Evolutionary conservation across 1,140 invertebrate genomes (phyloP).

Genomic region (Macrobrachium rosenbergii): DNA sequence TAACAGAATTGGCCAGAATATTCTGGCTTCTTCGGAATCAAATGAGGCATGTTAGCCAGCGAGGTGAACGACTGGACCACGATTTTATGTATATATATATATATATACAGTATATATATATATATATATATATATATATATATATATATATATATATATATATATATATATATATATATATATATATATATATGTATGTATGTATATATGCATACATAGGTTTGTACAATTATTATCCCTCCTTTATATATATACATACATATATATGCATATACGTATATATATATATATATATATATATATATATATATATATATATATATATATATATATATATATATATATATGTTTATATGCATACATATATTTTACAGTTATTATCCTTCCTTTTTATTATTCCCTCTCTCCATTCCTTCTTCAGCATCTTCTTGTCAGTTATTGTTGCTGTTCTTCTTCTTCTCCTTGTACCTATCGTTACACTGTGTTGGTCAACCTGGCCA

Average conservation of each 20-base stretch:
- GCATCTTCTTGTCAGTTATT: no score
- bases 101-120: conserved; percentile 21
- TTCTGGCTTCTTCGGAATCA: no score
- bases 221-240: background rate
- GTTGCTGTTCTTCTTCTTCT: no score
- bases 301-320: conserved; percentile 1
- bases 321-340: no score
- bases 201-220: background rate
- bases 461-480: no score
- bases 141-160: conserved; percentile 6
- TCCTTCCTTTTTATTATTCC: no score
- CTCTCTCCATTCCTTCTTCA: no score
- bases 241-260: background rate
- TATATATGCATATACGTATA: background rate
- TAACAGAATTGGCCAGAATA: no score
- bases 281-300: conserved; percentile 7
- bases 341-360: background rate
- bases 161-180: conserved; percentile 24
- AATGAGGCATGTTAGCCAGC: no score
- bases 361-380: background rate
- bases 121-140: conserved; percentile 27
- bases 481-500: no score
- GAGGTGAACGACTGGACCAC: no score
- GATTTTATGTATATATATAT: background rate
- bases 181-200: conserved; percentile 17